These are phyloP conservation scores for Pinna nobilis DNA, from an alignment of 1,140 invertebrate genomes.

Conservation along the genomic window DNA sequence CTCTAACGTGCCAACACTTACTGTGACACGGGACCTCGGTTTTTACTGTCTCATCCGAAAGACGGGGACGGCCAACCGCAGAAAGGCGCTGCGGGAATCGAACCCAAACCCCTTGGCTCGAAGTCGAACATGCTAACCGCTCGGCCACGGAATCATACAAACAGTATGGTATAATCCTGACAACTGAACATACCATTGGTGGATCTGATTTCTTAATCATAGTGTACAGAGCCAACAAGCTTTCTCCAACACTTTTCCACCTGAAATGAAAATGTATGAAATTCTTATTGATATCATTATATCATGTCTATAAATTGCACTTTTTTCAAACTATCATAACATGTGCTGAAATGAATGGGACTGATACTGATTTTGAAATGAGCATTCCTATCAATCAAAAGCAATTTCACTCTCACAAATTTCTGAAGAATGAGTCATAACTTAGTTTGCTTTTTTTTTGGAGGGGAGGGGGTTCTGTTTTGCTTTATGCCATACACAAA, in stretches of 20 bases:
- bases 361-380: background rate
- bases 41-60: too few relatives aligned
- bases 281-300: too few relatives aligned
- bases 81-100: too few relatives aligned
- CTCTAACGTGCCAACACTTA: too few relatives aligned
- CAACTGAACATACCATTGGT: conserved; percentile 61
- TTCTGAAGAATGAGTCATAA: too few relatives aligned
- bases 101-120: background rate
- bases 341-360: background rate
- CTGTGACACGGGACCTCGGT: too few relatives aligned
- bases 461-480: too few relatives aligned
- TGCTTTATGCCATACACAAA: too few relatives aligned
- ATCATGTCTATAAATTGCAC: background rate
- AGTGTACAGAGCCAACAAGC: conserved; percentile 81
- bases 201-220: conserved; percentile 75
- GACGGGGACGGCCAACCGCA: too few relatives aligned
- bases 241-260: conserved; percentile 83
- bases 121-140: background rate
- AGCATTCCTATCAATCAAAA: background rate
- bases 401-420: too few relatives aligned
- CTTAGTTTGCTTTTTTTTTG: too few relatives aligned
- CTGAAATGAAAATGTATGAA: conserved; percentile 49
- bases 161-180: background rate
- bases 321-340: background rate
- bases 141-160: background rate